Percentiles rank a stretch among this genome's conserved stretches.
phyloP scores from a whole-genome alignment of 2,797 vertebrate species.

The Pipistrellus nathusii region DNA sequence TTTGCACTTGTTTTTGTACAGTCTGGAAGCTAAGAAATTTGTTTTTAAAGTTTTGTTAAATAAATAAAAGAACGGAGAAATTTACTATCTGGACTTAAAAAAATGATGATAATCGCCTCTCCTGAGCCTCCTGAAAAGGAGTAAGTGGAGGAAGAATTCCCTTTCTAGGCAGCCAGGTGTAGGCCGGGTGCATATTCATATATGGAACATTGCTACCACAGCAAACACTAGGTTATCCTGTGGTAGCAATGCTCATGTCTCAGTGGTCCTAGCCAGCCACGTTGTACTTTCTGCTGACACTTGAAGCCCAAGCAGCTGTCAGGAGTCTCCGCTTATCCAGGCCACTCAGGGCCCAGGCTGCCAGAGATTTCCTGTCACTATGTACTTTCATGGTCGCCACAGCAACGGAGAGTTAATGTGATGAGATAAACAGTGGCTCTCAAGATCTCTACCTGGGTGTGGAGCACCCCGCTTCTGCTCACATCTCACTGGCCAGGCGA shows the following conservation, averaged over 20 bases:
- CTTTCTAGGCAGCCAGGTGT: no score
- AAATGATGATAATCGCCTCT: background rate
- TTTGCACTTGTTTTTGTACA: background rate
- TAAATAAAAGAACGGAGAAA: background rate
- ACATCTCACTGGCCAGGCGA: background rate
- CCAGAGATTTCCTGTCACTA: background rate
- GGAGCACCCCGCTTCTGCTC: background rate
- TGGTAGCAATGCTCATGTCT: background rate
- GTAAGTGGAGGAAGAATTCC: no score
- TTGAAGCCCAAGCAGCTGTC: background rate
- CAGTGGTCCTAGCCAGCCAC: background rate
- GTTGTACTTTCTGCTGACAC: background rate
- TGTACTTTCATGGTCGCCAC: background rate
- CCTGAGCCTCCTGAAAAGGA: no score
- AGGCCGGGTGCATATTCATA: no score
- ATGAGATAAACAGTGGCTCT: background rate
- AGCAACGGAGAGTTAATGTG: background rate
- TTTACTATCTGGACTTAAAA: background rate
- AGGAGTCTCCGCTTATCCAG: background rate
- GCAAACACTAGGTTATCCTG: background rate
- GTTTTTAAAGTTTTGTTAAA: slow-evolving; percentile 30
- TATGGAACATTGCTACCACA: no score
- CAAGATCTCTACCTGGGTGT: background rate
- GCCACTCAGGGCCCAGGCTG: background rate
- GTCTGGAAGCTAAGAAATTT: background rate